A percentile compares a stretch with the other conserved stretches of the same genome.
phyloP scores from a whole-genome alignment of 2,113 vertebrate species.

The Calyptommatus sinebrachiatus region DNA sequence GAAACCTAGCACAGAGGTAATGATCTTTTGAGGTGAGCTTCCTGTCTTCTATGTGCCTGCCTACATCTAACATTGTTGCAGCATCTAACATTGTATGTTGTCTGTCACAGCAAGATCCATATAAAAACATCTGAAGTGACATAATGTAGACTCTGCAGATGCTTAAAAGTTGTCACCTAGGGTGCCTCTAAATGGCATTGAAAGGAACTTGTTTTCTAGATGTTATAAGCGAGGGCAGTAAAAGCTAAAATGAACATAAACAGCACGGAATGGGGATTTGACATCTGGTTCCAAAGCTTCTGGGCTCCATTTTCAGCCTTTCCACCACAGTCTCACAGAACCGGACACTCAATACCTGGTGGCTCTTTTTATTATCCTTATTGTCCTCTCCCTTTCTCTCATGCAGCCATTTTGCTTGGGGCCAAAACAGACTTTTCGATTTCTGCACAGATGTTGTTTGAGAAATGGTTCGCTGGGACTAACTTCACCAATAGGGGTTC shows the following conservation, averaged over 20 bases:
- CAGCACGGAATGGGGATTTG: neutral
- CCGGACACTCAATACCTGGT: neutral
- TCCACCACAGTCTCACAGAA: neutral
- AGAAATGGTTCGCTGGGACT: neutral
- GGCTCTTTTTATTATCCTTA: too few species aligned
- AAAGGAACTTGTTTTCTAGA: neutral
- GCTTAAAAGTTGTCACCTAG: neutral
- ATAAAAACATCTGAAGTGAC: constrained; percentile 36
- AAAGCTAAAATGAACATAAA: neutral
- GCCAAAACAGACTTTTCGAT: neutral
- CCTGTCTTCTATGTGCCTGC: constrained; percentile 4
- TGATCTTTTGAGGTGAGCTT: too few species aligned
- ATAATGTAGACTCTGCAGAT: constrained; percentile 20
- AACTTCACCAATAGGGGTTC: neutral
- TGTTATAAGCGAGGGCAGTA: neutral
- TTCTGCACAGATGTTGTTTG: neutral
- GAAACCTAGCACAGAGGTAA: too few species aligned
- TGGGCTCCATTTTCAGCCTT: neutral
- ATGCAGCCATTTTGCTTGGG: too few species aligned
- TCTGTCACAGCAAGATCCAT: constrained; percentile 16
- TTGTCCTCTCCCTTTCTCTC: neutral
- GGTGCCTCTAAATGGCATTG: constrained; percentile 4
- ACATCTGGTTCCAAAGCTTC: neutral
- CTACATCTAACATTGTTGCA: constrained; percentile 35
- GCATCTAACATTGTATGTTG: constrained; percentile 31